A percentile compares a stretch with the other conserved stretches of the same genome.
phyloP scores from a whole-genome alignment of 1,140 invertebrate genomes.

The Megalonaias nervosa region DNA sequence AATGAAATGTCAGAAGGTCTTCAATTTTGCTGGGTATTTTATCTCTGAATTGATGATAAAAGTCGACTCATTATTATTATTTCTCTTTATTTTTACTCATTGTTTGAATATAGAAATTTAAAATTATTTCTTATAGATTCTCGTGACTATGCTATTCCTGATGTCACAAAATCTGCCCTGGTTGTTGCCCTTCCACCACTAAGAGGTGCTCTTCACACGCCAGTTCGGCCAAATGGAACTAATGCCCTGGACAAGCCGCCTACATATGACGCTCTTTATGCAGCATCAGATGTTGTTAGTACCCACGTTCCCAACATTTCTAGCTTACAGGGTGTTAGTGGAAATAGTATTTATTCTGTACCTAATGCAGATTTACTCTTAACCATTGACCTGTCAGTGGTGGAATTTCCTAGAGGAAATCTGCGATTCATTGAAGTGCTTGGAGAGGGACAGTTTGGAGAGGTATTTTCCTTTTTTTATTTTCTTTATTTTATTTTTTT shows the following conservation, averaged over 20 bases:
- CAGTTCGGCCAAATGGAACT: neutral
- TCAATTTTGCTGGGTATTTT: too few species aligned
- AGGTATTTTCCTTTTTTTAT: slow-evolving; percentile 75
- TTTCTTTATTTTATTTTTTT: neutral
- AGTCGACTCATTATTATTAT: too few species aligned
- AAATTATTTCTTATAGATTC: slow-evolving; percentile 39
- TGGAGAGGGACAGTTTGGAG: slow-evolving; percentile 86
- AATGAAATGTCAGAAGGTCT: too few species aligned
- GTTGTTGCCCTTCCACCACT: slow-evolving; percentile 61
- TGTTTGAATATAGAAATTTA: too few species aligned
- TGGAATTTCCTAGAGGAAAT: slow-evolving; percentile 84
- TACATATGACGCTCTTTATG: slow-evolving; percentile 80
- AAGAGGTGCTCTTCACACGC: slow-evolving; percentile 45
- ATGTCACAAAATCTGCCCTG: slow-evolving; percentile 67
- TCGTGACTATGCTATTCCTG: slow-evolving; percentile 69
- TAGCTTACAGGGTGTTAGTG: slow-evolving; percentile 70
- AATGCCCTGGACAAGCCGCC: slow-evolving; percentile 71
- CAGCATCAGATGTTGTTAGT: slow-evolving; percentile 75
- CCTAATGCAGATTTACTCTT: slow-evolving; percentile 73
- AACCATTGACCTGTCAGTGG: slow-evolving; percentile 71
- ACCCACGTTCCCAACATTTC: slow-evolving; percentile 55
- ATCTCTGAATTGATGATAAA: too few species aligned
- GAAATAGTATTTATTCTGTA: slow-evolving; percentile 71
- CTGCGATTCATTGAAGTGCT: slow-evolving; percentile 85
- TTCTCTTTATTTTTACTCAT: too few species aligned